Conservation (phyloP, 2,888 invertebrate genomes). For the Drosophila niveifrons region DNA sequence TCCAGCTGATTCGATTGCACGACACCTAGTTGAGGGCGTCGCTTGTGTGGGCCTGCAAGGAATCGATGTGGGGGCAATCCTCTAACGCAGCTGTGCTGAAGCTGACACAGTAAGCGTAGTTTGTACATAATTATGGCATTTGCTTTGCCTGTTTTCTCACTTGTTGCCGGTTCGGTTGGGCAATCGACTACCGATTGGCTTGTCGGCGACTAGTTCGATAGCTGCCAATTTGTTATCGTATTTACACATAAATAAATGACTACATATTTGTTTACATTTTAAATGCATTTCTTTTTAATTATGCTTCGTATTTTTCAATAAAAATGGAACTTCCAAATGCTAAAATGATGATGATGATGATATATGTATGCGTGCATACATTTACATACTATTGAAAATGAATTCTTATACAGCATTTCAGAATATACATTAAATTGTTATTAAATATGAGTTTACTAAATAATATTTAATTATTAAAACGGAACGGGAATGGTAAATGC, state of each 20-base stretch:
- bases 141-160: slow-evolving; percentile 7
- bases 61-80: slow-evolving; percentile 14
- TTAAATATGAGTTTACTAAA: too few relatives aligned
- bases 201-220: slow-evolving; percentile 23
- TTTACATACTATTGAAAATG: too few relatives aligned
- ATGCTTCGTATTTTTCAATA: too few relatives aligned
- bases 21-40: slow-evolving; percentile 54
- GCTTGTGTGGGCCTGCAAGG: slow-evolving; percentile 63
- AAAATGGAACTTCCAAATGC: too few relatives aligned
- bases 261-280: background rate
- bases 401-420: too few relatives aligned
- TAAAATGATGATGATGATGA: too few relatives aligned
- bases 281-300: too few relatives aligned
- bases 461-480: too few relatives aligned
- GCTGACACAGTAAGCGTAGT: slow-evolving; percentile 40
- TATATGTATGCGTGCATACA: too few relatives aligned
- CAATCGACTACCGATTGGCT: slow-evolving; percentile 22
- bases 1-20: slow-evolving; percentile 64
- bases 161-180: slow-evolving; percentile 37
- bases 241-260: background rate
- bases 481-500: too few relatives aligned
- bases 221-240: background rate
- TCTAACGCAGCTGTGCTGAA: slow-evolving; percentile 20
- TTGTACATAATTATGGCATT: slow-evolving; percentile 49
- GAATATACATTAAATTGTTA: too few relatives aligned